Conservation (phyloP, 2,888 invertebrate genomes). For the Perizoma flavofasciatum region DNA sequence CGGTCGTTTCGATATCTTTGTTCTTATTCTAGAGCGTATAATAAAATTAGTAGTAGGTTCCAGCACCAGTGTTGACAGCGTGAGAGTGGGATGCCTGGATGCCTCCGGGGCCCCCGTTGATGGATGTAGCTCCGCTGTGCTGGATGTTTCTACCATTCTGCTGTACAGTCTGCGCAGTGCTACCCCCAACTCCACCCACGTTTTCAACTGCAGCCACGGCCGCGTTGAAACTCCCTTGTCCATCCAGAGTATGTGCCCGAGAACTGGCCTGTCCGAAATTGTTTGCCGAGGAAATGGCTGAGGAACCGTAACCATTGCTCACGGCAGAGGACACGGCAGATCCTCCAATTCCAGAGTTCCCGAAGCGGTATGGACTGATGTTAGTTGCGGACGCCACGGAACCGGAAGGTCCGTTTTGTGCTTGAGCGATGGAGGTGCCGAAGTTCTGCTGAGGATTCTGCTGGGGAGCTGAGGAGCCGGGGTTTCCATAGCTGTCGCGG, state of each 20-base stretch:
- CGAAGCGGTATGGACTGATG: constrained; percentile 47
- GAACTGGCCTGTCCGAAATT: constrained; percentile 58
- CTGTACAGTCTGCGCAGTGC: constrained; percentile 61
- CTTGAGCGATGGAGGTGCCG: constrained; percentile 58
- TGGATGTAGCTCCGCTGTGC: constrained; percentile 63
- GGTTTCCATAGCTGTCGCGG: constrained; percentile 47
- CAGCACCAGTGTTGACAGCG: constrained; percentile 57
- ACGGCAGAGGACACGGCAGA: constrained; percentile 50
- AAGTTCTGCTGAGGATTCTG: constrained; percentile 45
- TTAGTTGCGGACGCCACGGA: constrained; percentile 58
- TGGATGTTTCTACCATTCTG: constrained; percentile 54
- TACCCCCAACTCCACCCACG: constrained; percentile 53
- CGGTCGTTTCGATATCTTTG: constrained; percentile 65
- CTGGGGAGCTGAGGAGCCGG: constrained; percentile 47
- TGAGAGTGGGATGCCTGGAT: constrained; percentile 65
- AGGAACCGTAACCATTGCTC: constrained; percentile 35
- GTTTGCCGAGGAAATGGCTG: constrained; percentile 40
- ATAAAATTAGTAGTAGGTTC: constrained; percentile 50
- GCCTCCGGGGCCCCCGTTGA: constrained; percentile 59
- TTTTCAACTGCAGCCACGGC: constrained; percentile 64
- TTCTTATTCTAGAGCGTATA: constrained; percentile 7
- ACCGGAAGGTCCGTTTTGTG: constrained; percentile 51
- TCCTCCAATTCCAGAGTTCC: constrained; percentile 44
- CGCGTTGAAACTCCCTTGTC: constrained; percentile 41
- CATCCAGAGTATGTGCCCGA: constrained; percentile 51